Percentiles rank a stretch among this genome's conserved stretches.
Conservation (phyloP, 2,797 vertebrate species). For the Basileuterus tristriatus region DNA sequence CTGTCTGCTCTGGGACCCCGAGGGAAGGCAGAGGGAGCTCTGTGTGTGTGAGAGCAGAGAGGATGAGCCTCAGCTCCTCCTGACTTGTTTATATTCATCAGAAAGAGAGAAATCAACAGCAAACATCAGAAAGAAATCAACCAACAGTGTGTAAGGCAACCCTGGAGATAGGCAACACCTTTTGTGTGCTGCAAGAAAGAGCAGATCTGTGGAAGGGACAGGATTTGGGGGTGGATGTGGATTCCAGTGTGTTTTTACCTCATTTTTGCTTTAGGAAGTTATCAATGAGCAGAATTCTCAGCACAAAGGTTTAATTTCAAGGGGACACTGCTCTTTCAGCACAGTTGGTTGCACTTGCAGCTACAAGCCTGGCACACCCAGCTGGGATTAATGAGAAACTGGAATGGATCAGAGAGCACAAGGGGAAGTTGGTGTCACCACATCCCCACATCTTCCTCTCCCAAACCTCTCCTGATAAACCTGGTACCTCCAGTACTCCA, state of each 20-base stretch:
- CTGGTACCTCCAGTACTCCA: not conserved
- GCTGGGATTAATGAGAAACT: not conserved
- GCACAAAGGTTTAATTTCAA: not conserved
- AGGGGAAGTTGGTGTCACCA: not conserved
- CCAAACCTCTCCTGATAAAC: not conserved
- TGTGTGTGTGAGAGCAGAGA: not conserved
- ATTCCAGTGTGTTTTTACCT: not conserved
- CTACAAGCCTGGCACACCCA: not conserved
- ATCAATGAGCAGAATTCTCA: not conserved
- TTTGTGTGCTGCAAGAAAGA: not conserved
- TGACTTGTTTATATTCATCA: not conserved
- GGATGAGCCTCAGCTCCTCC: not conserved
- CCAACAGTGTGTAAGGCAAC: not conserved
- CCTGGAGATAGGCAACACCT: not conserved
- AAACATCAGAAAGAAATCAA: not conserved
- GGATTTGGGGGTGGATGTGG: not conserved
- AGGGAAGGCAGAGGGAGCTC: not conserved
- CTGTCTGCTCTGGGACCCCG: conserved; percentile 13
- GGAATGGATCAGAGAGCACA: not conserved
- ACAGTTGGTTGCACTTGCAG: not conserved
- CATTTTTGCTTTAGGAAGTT: not conserved
- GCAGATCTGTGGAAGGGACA: not conserved
- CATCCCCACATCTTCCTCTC: not conserved
- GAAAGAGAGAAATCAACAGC: not conserved
- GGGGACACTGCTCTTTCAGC: not conserved